Conservation (phyloP, 2,888 invertebrate genomes). For the Petrolisthes cinctipes region DNA sequence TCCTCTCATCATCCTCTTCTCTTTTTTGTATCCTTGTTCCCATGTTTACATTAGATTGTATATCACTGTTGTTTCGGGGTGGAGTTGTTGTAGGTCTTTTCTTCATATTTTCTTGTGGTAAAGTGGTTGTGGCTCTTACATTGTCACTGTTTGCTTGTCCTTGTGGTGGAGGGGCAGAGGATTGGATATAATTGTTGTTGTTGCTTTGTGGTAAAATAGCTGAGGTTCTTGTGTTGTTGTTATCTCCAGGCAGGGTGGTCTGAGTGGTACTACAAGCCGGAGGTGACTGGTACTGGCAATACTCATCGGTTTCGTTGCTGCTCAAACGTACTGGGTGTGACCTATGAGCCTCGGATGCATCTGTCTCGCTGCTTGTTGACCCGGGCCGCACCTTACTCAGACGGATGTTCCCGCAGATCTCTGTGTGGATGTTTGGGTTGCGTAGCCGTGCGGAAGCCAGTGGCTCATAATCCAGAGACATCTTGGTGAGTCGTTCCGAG, state of each 20-base stretch:
- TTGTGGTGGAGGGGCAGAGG: no score
- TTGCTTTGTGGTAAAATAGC: not conserved
- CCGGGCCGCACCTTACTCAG: constrained; percentile 68
- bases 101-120: no score
- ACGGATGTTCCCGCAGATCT: constrained; percentile 76
- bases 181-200: not conserved
- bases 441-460: constrained; percentile 74
- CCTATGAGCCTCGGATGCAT: constrained; percentile 5
- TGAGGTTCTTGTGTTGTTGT: not conserved
- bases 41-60: no score
- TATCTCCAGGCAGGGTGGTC: not conserved
- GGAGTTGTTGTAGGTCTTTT: no score
- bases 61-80: no score
- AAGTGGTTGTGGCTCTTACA: no score
- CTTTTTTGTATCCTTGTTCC: not conserved
- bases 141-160: no score
- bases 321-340: not conserved
- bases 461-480: constrained; percentile 75
- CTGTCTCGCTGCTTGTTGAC: constrained; percentile 33
- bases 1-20: not conserved
- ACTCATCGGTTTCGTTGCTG: not conserved
- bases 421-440: constrained; percentile 80
- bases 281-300: not conserved
- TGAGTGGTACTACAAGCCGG: not conserved
- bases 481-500: constrained; percentile 65